phyloP scores from a whole-genome alignment of 2,888 invertebrate species.

The Bruchidius siliquastri region DNA sequence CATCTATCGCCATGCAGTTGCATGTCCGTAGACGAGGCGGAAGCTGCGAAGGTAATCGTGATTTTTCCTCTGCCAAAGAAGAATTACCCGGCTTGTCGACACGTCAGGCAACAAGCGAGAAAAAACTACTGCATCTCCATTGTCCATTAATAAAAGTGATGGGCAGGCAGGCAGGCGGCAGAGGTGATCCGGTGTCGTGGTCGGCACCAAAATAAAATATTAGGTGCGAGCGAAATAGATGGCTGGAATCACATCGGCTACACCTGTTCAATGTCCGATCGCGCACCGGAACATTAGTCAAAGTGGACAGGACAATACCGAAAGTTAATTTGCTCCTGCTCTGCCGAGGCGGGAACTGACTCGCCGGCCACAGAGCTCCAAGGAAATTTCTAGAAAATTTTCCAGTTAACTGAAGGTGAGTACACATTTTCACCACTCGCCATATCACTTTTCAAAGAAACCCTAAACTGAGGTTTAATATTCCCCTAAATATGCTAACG shows the following conservation, averaged over 20 bases:
- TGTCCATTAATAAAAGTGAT: background rate
- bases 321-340: constrained; percentile 43
- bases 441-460: no score
- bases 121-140: background rate
- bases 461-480: no score
- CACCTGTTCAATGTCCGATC: constrained; percentile 28
- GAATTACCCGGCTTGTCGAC: background rate
- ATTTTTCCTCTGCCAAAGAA: background rate
- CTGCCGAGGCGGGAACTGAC: constrained; percentile 15
- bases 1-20: background rate
- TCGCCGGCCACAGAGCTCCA: background rate
- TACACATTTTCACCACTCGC: no score
- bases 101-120: background rate
- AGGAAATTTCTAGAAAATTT: background rate
- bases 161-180: background rate
- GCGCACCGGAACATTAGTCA: constrained; percentile 36
- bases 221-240: constrained; percentile 15
- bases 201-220: constrained; percentile 6
- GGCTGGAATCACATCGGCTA: constrained; percentile 28
- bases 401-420: no score
- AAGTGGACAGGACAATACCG: constrained; percentile 42
- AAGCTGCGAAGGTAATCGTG: background rate
- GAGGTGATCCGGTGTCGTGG: background rate
- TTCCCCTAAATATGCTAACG: no score
- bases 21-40: background rate